Base-by-base conservation (phyloP, 2,113 vertebrate species). In the Cyanistes caeruleus region DNA sequence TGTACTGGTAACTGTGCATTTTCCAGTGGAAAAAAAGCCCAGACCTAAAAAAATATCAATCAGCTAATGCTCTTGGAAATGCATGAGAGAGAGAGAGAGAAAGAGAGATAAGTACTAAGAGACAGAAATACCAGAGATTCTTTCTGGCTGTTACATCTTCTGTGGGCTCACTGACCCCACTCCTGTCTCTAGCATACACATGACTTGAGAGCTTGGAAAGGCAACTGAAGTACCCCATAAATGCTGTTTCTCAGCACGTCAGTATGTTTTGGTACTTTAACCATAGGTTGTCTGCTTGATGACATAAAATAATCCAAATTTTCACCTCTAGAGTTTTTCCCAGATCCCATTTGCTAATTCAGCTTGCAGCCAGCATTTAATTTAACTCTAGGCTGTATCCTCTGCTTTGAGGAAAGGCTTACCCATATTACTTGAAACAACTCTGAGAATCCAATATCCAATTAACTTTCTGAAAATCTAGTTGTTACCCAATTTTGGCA, bases 401-500 rank as follows among this genome's bases (percentile, higher is more conserved):
- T 76, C 48, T 20, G 46, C 49, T 89, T 78, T 80, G 30, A 73
- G 58, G 64, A 87, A 78, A 87, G 68, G 23, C 51, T 53, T 81
- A 41, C 80, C 84, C 75, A 52, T 70, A 60, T 81, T 68, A 81
- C 60, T 44, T 68, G 28, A 85, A 69, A 83, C 18, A 12, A 75
- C 53, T 82, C 78, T 46, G 37, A 91, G 73, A 37, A 67, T 85
- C 87, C 90, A 68, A 75, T 84, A 87, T n/a, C 70, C 65, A 87
- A 76, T 87, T 81, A 95, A 79, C 9, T 56, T 82, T 48, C 84
- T 73, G 69, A 90, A 90, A 89, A 90, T 60, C 70, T 79, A 51
- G 60, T 56, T 70, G 72, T 49, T 89, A 70, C 25, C 20, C 75
- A 69, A 0, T 65, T 93, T 89, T 84, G n/a, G 17, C 78, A 91